phyloP scores from a whole-genome alignment of 2,797 vertebrate species.

The Gastrophryne carolinensis region DNA sequence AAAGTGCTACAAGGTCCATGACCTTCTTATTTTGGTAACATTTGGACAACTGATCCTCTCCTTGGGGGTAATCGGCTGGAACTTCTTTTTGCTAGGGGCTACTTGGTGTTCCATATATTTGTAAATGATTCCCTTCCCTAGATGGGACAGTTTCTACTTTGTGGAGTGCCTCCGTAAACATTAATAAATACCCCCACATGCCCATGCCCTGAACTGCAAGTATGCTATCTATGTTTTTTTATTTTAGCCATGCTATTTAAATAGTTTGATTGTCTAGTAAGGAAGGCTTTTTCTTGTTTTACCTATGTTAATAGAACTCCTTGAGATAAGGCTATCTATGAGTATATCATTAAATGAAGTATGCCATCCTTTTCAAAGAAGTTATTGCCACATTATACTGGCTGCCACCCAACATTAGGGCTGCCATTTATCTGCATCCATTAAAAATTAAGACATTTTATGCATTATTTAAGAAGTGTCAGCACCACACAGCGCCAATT shows the following conservation, averaged over 20 bases:
- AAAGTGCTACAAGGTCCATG: too few species aligned
- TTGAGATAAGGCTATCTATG: background rate
- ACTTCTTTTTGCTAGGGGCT: background rate
- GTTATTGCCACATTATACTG: too few species aligned
- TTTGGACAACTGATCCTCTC: background rate
- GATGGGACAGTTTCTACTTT: background rate
- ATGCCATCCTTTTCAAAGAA: background rate
- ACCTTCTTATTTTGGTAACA: too few species aligned
- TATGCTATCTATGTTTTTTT: background rate
- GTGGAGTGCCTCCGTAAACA: too few species aligned
- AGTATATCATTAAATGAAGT: background rate
- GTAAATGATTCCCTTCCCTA: too few species aligned
- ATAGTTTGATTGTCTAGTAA: slow-evolving; percentile 10
- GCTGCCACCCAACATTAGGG: too few species aligned
- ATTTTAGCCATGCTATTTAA: slow-evolving; percentile 6
- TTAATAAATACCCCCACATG: too few species aligned
- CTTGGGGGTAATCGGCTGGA: too few species aligned
- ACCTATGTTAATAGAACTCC: background rate
- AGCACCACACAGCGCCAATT: too few species aligned
- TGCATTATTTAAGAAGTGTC: too few species aligned
- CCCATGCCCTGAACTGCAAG: background rate
- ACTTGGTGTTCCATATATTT: background rate
- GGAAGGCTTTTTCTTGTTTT: background rate
- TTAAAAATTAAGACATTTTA: too few species aligned
- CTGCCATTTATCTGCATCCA: too few species aligned